Evolutionary conservation across 1,140 invertebrate genomes (phyloP).

Genomic region (Drosophila nebulosa): DNA sequence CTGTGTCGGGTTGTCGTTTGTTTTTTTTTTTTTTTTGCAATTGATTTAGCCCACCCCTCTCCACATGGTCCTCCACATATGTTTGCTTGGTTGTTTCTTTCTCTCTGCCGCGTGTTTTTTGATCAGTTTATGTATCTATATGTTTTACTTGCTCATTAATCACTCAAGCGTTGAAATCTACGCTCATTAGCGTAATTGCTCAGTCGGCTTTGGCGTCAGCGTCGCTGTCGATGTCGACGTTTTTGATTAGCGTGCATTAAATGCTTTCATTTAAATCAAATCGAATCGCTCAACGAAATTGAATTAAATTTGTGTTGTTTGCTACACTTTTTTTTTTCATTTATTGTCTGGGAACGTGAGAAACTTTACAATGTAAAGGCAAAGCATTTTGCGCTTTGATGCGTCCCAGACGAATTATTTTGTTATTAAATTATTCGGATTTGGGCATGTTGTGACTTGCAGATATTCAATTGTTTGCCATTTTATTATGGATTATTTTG

Average conservation of each 20-base stretch:
- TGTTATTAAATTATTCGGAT: constrained; percentile 76
- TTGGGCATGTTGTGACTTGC: constrained; percentile 62
- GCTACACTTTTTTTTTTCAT: constrained; percentile 8
- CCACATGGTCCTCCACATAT: background rate
- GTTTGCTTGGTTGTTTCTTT: constrained; percentile 13
- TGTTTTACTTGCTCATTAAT: constrained; percentile 72
- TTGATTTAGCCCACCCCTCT: background rate
- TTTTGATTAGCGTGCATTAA: constrained; percentile 77
- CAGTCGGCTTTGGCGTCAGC: constrained; percentile 14
- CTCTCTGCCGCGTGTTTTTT: constrained; percentile 7
- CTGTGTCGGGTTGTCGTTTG: constrained; percentile 7
- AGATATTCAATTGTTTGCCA: constrained; percentile 36
- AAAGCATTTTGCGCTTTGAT: constrained; percentile 69
- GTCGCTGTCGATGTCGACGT: constrained; percentile 37
- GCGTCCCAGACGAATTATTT: constrained; percentile 69
- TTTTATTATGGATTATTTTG: constrained; percentile 38
- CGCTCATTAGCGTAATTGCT: constrained; percentile 59
- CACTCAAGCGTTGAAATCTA: constrained; percentile 70
- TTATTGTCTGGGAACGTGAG: constrained; percentile 59
- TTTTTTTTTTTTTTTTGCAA: constrained; percentile 36
- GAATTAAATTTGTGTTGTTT: constrained; percentile 1
- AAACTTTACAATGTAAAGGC: constrained; percentile 66
- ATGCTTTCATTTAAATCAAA: constrained; percentile 79
- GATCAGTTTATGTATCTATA: constrained; percentile 64
- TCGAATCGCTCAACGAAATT: constrained; percentile 52